Percentiles rank a stretch among this genome's conserved stretches.
Conservation (phyloP, 2,888 invertebrate species). For the Drosophila mimetica region DNA sequence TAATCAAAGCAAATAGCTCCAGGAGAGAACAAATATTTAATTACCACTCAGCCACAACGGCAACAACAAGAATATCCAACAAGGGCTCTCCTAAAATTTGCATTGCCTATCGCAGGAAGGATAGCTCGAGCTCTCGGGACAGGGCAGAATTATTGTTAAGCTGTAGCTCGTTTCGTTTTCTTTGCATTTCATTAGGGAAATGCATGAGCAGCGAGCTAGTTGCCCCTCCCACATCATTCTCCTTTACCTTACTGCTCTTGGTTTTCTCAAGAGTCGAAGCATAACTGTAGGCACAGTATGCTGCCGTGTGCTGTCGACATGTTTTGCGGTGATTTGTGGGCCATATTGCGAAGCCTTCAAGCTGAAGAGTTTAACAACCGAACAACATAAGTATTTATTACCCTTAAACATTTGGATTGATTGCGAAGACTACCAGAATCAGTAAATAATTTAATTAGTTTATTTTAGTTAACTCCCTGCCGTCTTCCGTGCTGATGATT, state of each 20-base stretch:
- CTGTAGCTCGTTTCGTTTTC: slow-evolving; percentile 37
- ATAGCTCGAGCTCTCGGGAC: slow-evolving; percentile 27
- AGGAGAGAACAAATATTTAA: slow-evolving; percentile 68
- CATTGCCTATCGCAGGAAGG: slow-evolving; percentile 27
- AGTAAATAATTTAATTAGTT: slow-evolving; percentile 65
- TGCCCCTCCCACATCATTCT: background rate
- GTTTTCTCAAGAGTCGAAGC: slow-evolving; percentile 46
- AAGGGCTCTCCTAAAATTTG: slow-evolving; percentile 52
- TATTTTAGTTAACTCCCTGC: slow-evolving; percentile 20
- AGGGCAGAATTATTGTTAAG: slow-evolving; percentile 3
- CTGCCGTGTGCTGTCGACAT: slow-evolving; percentile 17
- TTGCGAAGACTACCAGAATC: slow-evolving; percentile 36
- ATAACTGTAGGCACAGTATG: slow-evolving; percentile 18
- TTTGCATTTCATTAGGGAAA: slow-evolving; percentile 71
- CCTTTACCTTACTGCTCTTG: background rate
- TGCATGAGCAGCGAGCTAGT: slow-evolving; percentile 55
- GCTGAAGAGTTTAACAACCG: background rate
- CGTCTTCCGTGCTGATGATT: background rate
- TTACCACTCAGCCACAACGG: slow-evolving; percentile 56
- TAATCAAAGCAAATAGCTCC: slow-evolving; percentile 69
- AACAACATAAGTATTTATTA: background rate
- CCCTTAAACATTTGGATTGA: slow-evolving; percentile 46
- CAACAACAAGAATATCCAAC: slow-evolving; percentile 22
- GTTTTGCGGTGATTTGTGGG: slow-evolving; percentile 30
- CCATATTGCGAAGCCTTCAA: background rate